A percentile compares a stretch with the other conserved stretches of the same genome.
These are phyloP conservation scores for Caenorhabditis sp. DNA, from an alignment of 2,888 invertebrate genomes.

Conservation along the genomic window DNA sequence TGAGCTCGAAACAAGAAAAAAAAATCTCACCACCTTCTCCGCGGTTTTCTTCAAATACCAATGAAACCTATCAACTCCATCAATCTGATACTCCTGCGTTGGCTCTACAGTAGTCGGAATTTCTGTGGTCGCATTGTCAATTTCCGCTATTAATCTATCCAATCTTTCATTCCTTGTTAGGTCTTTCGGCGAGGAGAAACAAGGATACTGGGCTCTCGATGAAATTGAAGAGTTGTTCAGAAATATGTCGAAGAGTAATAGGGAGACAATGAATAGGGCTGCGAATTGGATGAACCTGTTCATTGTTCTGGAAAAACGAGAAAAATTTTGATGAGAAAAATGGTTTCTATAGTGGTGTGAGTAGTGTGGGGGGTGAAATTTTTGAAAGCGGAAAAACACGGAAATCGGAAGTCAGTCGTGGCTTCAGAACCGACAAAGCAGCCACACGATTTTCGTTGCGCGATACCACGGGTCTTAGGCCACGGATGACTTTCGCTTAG, in stretches of 20 bases:
- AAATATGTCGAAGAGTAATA: conserved; percentile 1
- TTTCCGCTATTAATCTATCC: conserved; percentile 3
- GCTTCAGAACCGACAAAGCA: no score
- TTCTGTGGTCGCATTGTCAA: background rate
- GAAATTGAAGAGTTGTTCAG: conserved; percentile 10
- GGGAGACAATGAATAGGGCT: background rate
- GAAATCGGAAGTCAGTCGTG: no score
- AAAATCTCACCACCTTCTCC: background rate
- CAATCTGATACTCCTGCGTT: conserved; percentile 10
- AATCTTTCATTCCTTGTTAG: background rate
- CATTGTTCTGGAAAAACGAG: background rate
- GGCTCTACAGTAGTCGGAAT: background rate
- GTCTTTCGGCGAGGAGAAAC: background rate
- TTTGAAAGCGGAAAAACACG: background rate
- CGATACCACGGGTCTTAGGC: no score
- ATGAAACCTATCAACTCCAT: conserved; percentile 23
- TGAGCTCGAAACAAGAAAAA: no score
- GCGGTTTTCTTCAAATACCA: conserved; percentile 26
- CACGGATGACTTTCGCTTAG: no score
- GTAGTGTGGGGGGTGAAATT: no score
- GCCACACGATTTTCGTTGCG: no score
- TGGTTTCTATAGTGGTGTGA: no score
- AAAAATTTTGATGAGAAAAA: conserved; percentile 6
- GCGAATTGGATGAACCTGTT: conserved; percentile 1
- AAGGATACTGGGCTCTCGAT: conserved; percentile 11